Evolutionary conservation across 2,888 invertebrate species (phyloP).

Genomic region (Acholoe squamosa): DNA sequence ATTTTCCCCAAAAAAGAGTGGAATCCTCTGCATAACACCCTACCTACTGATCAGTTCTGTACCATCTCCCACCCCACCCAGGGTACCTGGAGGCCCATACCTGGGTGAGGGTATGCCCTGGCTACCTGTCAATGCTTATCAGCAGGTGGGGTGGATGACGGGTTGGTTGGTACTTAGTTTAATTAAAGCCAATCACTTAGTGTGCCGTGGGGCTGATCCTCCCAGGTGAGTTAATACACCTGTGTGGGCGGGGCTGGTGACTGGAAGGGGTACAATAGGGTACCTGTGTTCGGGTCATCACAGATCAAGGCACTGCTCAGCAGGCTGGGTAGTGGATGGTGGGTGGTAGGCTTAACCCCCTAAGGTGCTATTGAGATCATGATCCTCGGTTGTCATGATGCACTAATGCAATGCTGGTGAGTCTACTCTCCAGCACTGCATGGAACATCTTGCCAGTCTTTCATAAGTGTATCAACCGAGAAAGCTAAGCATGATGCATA

Average conservation of each 20-base stretch:
- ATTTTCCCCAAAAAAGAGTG: too few relatives aligned
- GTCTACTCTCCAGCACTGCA: too few relatives aligned
- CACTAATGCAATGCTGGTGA: too few relatives aligned
- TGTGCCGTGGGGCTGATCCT: neutral
- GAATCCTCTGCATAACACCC: too few relatives aligned
- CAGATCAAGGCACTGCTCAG: neutral
- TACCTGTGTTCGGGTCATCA: constrained; percentile 15
- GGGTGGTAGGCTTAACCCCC: too few relatives aligned
- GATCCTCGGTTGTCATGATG: too few relatives aligned
- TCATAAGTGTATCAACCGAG: too few relatives aligned
- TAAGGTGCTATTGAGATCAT: too few relatives aligned
- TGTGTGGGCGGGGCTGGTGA: neutral
- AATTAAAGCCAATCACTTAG: constrained; percentile 35
- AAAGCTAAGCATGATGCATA: too few relatives aligned
- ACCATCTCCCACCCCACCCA: neutral
- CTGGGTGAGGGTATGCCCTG: neutral
- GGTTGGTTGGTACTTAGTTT: constrained; percentile 3
- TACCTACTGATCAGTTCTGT: neutral
- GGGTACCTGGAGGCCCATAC: neutral
- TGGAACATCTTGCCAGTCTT: too few relatives aligned
- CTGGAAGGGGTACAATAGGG: neutral
- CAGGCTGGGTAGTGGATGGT: too few relatives aligned
- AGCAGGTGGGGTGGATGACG: neutral
- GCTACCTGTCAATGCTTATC: constrained; percentile 1
- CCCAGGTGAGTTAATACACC: constrained; percentile 13